Evolutionary conservation across 2,113 vertebrate species (phyloP), one percentile per base, ranked within the genome.

Genomic region (Donacobius atricapilla): DNA sequence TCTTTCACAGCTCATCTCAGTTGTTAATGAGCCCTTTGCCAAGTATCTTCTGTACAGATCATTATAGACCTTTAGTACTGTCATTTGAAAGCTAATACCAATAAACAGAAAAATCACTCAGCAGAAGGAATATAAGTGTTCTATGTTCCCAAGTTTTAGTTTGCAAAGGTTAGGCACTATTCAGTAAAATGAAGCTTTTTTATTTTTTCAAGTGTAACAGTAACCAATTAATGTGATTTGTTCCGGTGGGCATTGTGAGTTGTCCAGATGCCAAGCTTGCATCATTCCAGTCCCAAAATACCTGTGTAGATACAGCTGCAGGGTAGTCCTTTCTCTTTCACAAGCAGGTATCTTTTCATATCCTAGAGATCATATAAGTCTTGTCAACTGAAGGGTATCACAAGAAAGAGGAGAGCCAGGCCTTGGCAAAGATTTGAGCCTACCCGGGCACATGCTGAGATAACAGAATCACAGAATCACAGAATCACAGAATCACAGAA

Each of bases 1-100:
- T 72, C 50, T 93, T 94, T 96, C 88, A 94, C 83, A 93, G 70
- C 78, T 95, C 94, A 93, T 96, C 66, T 94, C 82, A 88, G 81
- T 57, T 58, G 66, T 91, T 96, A 97, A 96, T 87, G 87, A 91
- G 63, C 33, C 58, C 58, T 91, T 93, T 85, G 77, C 58, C 77
- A 85, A 89, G 50, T 17, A 25, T 65, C 81, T 91, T 91, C 57
- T 47, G 81, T 70, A 65, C 51, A 87, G 89, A 85, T 93, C 84
- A 71, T 94, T 93, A 76, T 17, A 83, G 87, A 75, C 73, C 78
- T 91, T 97, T 90, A 97, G 70, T 58, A 87, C 45, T 85, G 53
- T 90, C 73, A 77, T 91, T 91, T 87, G 89, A 94, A 92, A 89
- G 57, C 37, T 89, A 91, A 82, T 72, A 85, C 28, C 44, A 82